Evolutionary conservation across 1,140 invertebrate genomes (phyloP).

Genomic region (Caerostris darwini): DNA sequence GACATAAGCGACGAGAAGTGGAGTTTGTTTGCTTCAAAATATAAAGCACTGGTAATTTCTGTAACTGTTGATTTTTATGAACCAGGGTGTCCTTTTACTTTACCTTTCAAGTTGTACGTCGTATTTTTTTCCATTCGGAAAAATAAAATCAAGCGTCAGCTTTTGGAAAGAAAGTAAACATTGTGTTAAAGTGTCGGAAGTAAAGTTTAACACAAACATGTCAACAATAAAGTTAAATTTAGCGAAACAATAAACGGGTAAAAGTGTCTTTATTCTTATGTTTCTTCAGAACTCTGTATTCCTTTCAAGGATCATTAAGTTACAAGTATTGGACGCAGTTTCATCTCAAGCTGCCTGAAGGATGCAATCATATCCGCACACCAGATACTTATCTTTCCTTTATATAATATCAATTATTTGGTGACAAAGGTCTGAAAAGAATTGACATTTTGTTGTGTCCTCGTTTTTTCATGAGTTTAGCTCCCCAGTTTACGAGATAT

Average conservation of each 20-base stretch:
- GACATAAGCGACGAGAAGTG: not conserved
- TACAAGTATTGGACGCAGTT: constrained; percentile 46
- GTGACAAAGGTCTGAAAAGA: constrained; percentile 18
- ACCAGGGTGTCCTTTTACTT: not conserved
- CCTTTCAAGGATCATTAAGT: constrained; percentile 65
- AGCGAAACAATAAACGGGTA: constrained; percentile 62
- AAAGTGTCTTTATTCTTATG: constrained; percentile 24
- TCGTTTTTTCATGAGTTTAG: not conserved
- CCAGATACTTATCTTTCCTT: not conserved
- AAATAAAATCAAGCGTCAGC: constrained; percentile 28
- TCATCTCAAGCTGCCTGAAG: constrained; percentile 28
- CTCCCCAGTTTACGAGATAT: not conserved
- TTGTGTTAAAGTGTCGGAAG: constrained; percentile 51
- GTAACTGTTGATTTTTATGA: constrained; percentile 28
- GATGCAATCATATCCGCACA: constrained; percentile 27
- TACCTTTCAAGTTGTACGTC: not conserved
- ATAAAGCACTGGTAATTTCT: not conserved
- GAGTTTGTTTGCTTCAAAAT: constrained; percentile 1
- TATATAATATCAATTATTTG: constrained; percentile 56
- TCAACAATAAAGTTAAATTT: constrained; percentile 67
- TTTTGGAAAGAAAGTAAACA: constrained; percentile 55
- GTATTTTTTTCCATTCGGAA: constrained; percentile 11
- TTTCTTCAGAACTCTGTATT: not conserved
- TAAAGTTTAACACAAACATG: constrained; percentile 36
- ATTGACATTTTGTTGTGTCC: not conserved